Percentiles rank a stretch among this genome's conserved stretches.
Conservation (phyloP, 2,113 vertebrate species). For the Cavia porcellus region DNA sequence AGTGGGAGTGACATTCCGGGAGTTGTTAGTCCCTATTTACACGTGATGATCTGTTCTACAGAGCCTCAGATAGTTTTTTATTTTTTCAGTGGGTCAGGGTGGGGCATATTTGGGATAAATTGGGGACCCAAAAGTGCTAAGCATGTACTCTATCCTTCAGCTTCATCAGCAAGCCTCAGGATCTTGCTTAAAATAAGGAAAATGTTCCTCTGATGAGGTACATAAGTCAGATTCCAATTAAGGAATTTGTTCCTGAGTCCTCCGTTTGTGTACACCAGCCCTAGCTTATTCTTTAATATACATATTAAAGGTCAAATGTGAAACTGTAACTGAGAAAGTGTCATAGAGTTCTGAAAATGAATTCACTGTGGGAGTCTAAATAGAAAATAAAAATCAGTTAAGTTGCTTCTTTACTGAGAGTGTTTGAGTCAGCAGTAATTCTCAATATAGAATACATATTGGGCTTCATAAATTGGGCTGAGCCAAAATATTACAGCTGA, state of each 20-base stretch:
- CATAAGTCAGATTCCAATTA: conserved; percentile 39
- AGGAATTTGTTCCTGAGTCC: conserved; percentile 15
- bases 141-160: not conserved
- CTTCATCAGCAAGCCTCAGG: not conserved
- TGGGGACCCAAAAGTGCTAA: no score
- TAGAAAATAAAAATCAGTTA: conserved; percentile 64
- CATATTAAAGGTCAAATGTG: conserved; percentile 63
- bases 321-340: conserved; percentile 60
- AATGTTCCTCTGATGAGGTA: not conserved
- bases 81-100: not conserved
- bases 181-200: not conserved
- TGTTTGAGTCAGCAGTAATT: conserved; percentile 66
- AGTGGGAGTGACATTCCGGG: not conserved
- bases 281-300: conserved; percentile 54
- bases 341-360: conserved; percentile 61
- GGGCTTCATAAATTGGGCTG: conserved; percentile 39
- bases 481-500: conserved; percentile 57
- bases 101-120: not conserved
- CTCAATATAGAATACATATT: conserved; percentile 30
- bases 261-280: not conserved
- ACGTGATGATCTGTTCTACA: not conserved
- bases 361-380: conserved; percentile 65
- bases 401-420: conserved; percentile 6
- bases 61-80: not conserved
- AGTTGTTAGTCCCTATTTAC: not conserved